Conservation (phyloP, 1,140 invertebrate species). For the Diprion similis region DNA sequence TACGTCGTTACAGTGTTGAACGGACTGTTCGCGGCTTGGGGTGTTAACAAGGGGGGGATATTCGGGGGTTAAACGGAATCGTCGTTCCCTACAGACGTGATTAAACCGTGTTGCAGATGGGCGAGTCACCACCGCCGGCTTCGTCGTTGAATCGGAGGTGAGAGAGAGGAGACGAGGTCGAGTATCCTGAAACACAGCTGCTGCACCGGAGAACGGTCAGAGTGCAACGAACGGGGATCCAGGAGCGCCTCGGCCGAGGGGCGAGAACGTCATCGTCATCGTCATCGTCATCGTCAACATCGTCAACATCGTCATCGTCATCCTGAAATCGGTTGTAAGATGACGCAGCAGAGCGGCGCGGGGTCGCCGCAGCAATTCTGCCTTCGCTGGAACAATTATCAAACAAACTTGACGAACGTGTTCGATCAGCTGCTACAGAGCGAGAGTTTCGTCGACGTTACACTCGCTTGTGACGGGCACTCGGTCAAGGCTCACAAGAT, state of each 20-base stretch:
- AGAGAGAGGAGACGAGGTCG: neutral
- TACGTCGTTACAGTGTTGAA: conserved; percentile 8
- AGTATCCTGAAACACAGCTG: neutral
- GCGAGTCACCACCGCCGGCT: neutral
- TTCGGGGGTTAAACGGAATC: no score
- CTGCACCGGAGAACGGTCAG: neutral
- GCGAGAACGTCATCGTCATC: conserved; percentile 26
- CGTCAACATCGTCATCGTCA: no score
- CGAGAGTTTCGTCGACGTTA: conserved; percentile 92
- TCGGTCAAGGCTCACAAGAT: conserved; percentile 93
- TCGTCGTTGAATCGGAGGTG: conserved; percentile 3
- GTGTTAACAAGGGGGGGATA: no score
- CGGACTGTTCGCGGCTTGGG: no score
- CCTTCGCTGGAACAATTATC: conserved; percentile 94
- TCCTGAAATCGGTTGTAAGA: conserved; percentile 26
- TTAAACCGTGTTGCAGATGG: conserved; percentile 19
- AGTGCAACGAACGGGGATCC: conserved; percentile 15
- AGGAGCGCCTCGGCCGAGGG: conserved; percentile 24
- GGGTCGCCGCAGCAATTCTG: conserved; percentile 78
- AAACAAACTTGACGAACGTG: conserved; percentile 87
- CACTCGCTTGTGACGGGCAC: conserved; percentile 88
- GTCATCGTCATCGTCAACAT: conserved; percentile 29
- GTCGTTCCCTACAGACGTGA: no score
- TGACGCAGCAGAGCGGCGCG: conserved; percentile 60
- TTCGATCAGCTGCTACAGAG: conserved; percentile 91